Conservation (phyloP, 2,888 invertebrate genomes). For the Theodoxus fluviatilis region DNA sequence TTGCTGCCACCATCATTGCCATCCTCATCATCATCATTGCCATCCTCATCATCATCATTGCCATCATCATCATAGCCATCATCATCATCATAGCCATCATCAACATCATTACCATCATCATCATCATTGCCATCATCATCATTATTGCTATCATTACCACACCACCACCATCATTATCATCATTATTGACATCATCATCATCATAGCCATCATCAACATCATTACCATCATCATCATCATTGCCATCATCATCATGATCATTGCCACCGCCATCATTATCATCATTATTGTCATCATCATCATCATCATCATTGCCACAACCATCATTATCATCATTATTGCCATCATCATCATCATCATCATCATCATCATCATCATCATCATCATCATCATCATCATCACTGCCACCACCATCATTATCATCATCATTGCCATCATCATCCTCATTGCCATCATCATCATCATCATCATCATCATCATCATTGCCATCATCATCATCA, state of each 20-base stretch:
- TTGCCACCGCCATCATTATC: not conserved
- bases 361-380: not conserved
- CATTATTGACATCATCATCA: too few relatives aligned
- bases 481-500: too few relatives aligned
- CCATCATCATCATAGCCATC: too few relatives aligned
- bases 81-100: too few relatives aligned
- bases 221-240: too few relatives aligned
- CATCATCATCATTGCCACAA: too few relatives aligned
- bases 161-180: not conserved
- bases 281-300: not conserved
- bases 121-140: constrained; percentile 1
- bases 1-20: not conserved
- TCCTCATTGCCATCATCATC: too few relatives aligned
- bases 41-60: not conserved
- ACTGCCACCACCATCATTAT: not conserved
- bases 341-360: too few relatives aligned
- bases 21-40: constrained; percentile 2
- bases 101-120: too few relatives aligned
- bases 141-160: not conserved
- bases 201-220: too few relatives aligned
- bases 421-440: not conserved
- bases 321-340: too few relatives aligned
- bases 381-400: constrained; percentile 9
- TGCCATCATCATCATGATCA: not conserved
- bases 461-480: too few relatives aligned